Conservation (phyloP, 2,113 vertebrate genomes). For the Dunckerocampus dactyliophorus region DNA sequence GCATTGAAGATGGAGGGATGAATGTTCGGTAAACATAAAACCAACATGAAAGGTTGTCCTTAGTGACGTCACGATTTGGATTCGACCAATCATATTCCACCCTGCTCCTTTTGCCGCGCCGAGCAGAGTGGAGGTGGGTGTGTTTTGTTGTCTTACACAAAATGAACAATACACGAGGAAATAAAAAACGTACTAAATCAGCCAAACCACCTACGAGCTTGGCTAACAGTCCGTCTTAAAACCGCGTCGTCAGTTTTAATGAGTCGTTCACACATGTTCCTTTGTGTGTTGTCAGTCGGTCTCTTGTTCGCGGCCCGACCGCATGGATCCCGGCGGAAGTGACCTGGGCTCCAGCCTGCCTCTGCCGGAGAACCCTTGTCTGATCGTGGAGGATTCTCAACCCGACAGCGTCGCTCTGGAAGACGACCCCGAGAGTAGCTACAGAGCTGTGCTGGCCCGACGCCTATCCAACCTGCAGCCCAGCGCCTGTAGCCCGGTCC, state of each 20-base stretch:
- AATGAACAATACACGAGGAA: not conserved
- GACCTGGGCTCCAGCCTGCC: conserved; percentile 82
- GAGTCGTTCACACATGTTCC: not conserved
- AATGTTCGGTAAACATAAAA: conserved; percentile 13
- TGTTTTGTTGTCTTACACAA: not conserved
- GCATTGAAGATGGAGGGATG: too few relatives aligned
- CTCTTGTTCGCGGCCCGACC: conserved; percentile 42
- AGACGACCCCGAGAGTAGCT: conserved; percentile 79
- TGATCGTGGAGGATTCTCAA: conserved; percentile 93
- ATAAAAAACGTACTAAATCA: not conserved
- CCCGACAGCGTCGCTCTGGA: conserved; percentile 78
- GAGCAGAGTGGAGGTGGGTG: not conserved
- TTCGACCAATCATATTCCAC: conserved; percentile 34
- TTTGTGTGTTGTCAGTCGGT: not conserved
- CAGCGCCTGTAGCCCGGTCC: conserved; percentile 76
- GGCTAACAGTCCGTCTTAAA: too few relatives aligned
- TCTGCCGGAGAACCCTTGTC: conserved; percentile 80
- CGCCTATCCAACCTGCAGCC: conserved; percentile 78
- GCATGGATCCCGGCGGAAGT: conserved; percentile 80
- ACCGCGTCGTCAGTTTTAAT: not conserved
- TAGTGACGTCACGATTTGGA: not conserved
- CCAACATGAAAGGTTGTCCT: not conserved
- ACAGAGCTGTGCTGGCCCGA: conserved; percentile 71
- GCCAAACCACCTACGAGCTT: too few relatives aligned
- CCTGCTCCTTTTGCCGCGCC: conserved; percentile 37